Conservation (phyloP, 2,888 invertebrate species). For the Synergus laeviventris region DNA sequence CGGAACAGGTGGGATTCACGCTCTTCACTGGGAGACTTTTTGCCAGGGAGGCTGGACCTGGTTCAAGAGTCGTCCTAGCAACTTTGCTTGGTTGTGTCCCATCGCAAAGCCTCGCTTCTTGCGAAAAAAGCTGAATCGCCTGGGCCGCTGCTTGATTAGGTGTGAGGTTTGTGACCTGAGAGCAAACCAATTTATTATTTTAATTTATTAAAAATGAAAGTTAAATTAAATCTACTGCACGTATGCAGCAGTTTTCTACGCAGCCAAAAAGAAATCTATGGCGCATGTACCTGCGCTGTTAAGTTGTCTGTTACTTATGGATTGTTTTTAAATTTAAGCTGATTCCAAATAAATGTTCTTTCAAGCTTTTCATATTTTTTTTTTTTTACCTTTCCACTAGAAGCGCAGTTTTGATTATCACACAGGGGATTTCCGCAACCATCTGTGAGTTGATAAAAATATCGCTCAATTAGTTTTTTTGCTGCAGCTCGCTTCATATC, state of each 20-base stretch:
- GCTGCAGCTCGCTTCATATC: constrained; percentile 80
- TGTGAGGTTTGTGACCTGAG: constrained; percentile 83
- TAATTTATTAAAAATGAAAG: background rate
- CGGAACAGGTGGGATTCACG: constrained; percentile 73
- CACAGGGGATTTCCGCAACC: constrained; percentile 95
- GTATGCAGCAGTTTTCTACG: too few species aligned
- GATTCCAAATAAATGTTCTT: constrained; percentile 17
- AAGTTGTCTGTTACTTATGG: too few species aligned
- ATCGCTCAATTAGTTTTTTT: constrained; percentile 91
- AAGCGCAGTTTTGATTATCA: constrained; percentile 91
- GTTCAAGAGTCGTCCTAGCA: constrained; percentile 79
- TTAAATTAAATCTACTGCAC: too few species aligned
- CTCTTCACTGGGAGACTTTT: constrained; percentile 73
- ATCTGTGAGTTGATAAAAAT: constrained; percentile 94
- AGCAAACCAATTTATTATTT: background rate
- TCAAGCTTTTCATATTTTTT: background rate
- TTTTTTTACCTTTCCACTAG: constrained; percentile 86
- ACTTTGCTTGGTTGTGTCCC: constrained; percentile 83
- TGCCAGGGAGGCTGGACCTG: constrained; percentile 71
- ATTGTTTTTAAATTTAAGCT: background rate
- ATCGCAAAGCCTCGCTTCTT: constrained; percentile 91
- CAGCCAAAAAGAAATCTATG: too few species aligned
- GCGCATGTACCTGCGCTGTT: too few species aligned
- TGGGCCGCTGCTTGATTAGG: constrained; percentile 94
- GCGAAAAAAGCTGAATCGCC: constrained; percentile 90